Base-by-base conservation (phyloP, 2,113 vertebrate species). In the Serinus canaria region DNA sequence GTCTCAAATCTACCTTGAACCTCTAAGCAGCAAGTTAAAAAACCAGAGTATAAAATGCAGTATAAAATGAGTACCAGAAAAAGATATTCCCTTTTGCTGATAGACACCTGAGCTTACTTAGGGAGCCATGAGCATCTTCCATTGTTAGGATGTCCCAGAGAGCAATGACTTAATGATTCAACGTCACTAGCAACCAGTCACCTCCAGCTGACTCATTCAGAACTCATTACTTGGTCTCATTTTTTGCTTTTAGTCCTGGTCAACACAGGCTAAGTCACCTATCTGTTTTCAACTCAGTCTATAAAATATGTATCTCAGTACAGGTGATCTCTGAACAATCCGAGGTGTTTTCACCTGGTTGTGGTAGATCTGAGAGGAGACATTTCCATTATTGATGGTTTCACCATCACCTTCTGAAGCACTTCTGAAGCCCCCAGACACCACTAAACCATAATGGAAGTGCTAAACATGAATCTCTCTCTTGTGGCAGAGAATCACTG, bases 401-500 rank as follows among this genome's bases (percentile, higher is more conserved):
- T 77, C 80, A 23, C 19, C 35, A 15, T 43, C 41, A 43, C 31
- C 22, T 31, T 27, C 49, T 50, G 49, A 50, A 25, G 33, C n/a
- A 39, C 13, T 77, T 93, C 44, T 39, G 33, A 88, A 77, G 30
- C 50, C 59, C 43, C 31, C 5, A 3, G 64, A 31, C 12, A n/a
- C 58, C 39, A 52, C 49, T 50, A 66, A 90, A 53, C 28, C 22
- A 20, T 8, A 14, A 30, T 8, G 18, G 24, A 66, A 93, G 21
- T 33, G 30, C 52, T 90, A 35, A 92, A 80, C 11, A 33, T 8
- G 19, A 56, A 33, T 73, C 25, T 82, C 44, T 70, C 18, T 72
- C 70, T 53, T 53, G 16, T 91, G 80, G 78, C 76, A 98, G 97
- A 91, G 86, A 50, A 95, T 98, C 64, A 10, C 78, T 8, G 91